Evolutionary conservation across 2,113 vertebrate genomes (phyloP).

Genomic region (Prunella fulvescens): DNA sequence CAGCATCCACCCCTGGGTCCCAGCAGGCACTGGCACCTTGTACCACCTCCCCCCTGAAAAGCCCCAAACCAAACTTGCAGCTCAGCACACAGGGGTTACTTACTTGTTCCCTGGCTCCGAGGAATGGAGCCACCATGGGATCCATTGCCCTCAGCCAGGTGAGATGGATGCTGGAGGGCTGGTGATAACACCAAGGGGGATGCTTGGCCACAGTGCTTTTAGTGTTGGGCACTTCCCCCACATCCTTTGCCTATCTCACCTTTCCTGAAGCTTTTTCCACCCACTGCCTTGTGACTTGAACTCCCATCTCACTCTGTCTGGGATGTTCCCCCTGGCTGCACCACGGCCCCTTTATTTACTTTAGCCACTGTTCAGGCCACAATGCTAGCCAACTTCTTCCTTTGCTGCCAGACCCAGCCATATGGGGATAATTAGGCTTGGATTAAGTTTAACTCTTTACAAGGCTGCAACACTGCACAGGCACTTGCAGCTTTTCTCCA

Average conservation of each 20-base stretch:
- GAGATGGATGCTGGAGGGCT: fast-evolving
- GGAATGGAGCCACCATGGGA: fast-evolving
- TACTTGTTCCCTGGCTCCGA: fast-evolving
- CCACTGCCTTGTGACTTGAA: fast-evolving
- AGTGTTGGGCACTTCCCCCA: fast-evolving
- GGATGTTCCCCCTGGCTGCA: not conserved
- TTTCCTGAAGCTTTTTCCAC: not conserved
- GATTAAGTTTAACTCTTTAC: slow-evolving; percentile 36
- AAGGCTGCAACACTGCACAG: not conserved
- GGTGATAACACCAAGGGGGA: not conserved
- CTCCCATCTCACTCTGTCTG: fast-evolving
- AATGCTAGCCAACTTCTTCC: slow-evolving; percentile 2
- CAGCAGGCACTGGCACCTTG: not conserved
- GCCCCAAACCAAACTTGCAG: fast-evolving
- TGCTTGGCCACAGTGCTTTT: fast-evolving
- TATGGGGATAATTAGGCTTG: slow-evolving; percentile 28
- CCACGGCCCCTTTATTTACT: slow-evolving; percentile 14
- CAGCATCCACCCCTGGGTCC: fast-evolving
- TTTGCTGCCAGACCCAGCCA: slow-evolving; percentile 16
- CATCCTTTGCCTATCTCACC: fast-evolving
- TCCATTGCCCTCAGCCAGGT: fast-evolving
- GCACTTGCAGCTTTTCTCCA: not conserved
- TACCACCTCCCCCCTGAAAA: fast-evolving
- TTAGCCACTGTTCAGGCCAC: slow-evolving; percentile 16
- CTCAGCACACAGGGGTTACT: fast-evolving